phyloP scores from a whole-genome alignment of 2,888 invertebrate genomes.

The Oscheius sp. region DNA sequence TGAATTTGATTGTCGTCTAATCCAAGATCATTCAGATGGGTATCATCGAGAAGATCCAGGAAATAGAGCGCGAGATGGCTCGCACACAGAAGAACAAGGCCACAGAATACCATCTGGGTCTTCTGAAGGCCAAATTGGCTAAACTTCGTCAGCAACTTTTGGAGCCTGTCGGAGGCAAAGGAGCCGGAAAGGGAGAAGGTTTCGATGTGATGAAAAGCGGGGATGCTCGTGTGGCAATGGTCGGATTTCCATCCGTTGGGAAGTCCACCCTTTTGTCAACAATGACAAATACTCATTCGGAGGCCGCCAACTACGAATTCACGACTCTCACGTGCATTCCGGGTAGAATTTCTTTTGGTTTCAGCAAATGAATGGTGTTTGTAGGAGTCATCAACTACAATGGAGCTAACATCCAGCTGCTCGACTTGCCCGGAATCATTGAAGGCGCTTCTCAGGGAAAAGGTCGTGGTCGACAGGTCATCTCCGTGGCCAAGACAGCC shows the following conservation, averaged over 20 bases:
- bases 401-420: conserved; percentile 96
- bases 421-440: conserved; percentile 98
- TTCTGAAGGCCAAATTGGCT: conserved; percentile 89
- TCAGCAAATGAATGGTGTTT: neutral
- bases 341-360: conserved; percentile 77
- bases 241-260: conserved; percentile 96
- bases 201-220: conserved; percentile 99
- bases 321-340: conserved; percentile 99
- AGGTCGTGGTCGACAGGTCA: conserved; percentile 81
- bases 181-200: conserved; percentile 86
- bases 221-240: conserved; percentile 82
- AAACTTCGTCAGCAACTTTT: conserved; percentile 92
- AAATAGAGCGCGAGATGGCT: conserved; percentile 98
- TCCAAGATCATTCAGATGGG: conserved; percentile 81
- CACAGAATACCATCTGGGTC: conserved; percentile 97
- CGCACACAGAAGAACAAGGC: conserved; percentile 99
- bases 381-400: conserved; percentile 91
- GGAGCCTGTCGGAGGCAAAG: conserved; percentile 88
- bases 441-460: conserved; percentile 93
- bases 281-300: conserved; percentile 89
- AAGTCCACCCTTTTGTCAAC: conserved; percentile 96
- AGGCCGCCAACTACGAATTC: conserved; percentile 97
- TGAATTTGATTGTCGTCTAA: neutral
- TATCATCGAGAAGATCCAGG: conserved; percentile 96
- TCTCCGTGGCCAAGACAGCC: conserved; percentile 97